These are phyloP conservation scores for Acanthurus lineatus DNA, from an alignment of 2,797 vertebrate species.

Conservation along the genomic window DNA sequence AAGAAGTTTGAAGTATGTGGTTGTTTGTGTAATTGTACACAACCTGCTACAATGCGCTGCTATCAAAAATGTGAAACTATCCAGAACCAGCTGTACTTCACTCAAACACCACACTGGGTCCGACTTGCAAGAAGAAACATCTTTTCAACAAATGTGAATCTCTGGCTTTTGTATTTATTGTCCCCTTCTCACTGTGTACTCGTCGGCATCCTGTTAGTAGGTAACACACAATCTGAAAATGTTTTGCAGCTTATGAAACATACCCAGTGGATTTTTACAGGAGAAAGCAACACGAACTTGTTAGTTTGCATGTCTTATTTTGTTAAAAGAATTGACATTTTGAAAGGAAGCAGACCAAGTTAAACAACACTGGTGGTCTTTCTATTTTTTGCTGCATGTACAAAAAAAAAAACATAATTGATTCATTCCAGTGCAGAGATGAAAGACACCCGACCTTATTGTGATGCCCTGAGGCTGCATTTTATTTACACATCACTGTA, in stretches of 20 bases:
- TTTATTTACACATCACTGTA: slow-evolving; percentile 44
- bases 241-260: slow-evolving; percentile 19
- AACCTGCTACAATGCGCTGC: background rate
- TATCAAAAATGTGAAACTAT: background rate
- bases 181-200: slow-evolving; percentile 7
- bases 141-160: slow-evolving; percentile 33
- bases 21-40: background rate
- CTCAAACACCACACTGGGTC: background rate
- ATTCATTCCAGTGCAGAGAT: slow-evolving; percentile 44
- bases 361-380: slow-evolving; percentile 62
- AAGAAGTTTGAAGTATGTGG: background rate
- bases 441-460: slow-evolving; percentile 45
- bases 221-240: slow-evolving; percentile 8
- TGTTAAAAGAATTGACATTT: slow-evolving; percentile 4
- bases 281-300: background rate
- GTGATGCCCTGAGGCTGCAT: slow-evolving; percentile 21
- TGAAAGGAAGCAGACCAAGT: slow-evolving; percentile 38
- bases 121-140: slow-evolving; percentile 34
- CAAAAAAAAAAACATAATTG: slow-evolving; percentile 9
- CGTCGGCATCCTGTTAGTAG: slow-evolving; percentile 3
- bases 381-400: background rate
- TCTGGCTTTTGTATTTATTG: background rate
- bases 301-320: background rate
- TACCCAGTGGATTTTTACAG: slow-evolving; percentile 9
- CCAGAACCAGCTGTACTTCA: slow-evolving; percentile 14